Percentiles rank a stretch among this genome's conserved stretches.
These are phyloP conservation scores for Coboldia fuscipes DNA, from an alignment of 1,140 invertebrate species.

Conservation along the genomic window DNA sequence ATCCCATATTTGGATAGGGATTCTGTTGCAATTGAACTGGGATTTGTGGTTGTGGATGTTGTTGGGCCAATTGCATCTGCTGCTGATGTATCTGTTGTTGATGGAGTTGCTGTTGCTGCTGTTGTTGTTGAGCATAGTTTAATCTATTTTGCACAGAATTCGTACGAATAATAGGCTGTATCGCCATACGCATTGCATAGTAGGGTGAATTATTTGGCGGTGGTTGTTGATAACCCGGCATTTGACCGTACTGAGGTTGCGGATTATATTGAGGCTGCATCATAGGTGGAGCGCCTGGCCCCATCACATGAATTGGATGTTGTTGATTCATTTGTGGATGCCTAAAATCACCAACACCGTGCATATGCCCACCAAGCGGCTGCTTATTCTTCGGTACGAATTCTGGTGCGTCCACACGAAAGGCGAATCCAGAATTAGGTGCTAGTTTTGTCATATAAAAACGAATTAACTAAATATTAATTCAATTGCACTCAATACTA, in stretches of 20 bases:
- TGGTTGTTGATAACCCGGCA: background rate
- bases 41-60: slow-evolving; percentile 2
- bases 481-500: too few relatives aligned
- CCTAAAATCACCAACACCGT: background rate
- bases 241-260: background rate
- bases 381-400: background rate
- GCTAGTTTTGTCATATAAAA: too few relatives aligned
- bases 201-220: background rate
- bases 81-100: slow-evolving; percentile 1
- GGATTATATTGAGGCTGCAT: background rate
- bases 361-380: background rate
- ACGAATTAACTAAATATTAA: too few relatives aligned
- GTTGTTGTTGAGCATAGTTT: slow-evolving; percentile 11
- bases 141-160: background rate
- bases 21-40: slow-evolving; percentile 5
- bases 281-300: background rate
- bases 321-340: background rate
- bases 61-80: slow-evolving; percentile 1
- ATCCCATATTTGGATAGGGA: slow-evolving; percentile 13
- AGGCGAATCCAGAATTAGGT: too few relatives aligned
- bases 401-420: background rate
- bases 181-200: background rate
- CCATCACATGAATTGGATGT: background rate
- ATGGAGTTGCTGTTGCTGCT: slow-evolving; percentile 8
- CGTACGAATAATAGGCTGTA: background rate